Conservation (phyloP, 2,113 vertebrate species). For the Chaetura pelagica region DNA sequence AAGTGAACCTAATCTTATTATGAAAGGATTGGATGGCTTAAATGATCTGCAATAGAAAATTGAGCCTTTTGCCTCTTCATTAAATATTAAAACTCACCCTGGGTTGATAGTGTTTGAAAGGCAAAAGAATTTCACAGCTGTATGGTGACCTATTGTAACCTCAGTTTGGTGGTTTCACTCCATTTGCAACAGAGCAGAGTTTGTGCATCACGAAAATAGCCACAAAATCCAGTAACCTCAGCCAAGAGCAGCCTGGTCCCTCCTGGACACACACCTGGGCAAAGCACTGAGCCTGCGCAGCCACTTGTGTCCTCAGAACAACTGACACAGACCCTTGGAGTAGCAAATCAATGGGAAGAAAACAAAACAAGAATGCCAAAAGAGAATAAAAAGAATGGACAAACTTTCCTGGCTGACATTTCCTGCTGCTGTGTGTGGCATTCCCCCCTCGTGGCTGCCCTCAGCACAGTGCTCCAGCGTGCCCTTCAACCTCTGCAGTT, state of each 20-base stretch:
- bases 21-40: not conserved
- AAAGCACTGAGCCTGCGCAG: rapidly evolving
- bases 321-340: not conserved
- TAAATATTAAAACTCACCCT: not conserved
- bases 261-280: not conserved
- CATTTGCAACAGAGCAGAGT: not conserved
- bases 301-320: not conserved
- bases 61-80: not conserved
- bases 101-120: not conserved
- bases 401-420: not conserved
- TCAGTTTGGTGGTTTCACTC: not conserved
- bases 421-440: conserved; percentile 45
- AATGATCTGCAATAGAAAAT: not conserved
- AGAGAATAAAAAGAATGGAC: not conserved
- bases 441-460: not conserved
- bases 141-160: not conserved
- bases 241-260: not conserved
- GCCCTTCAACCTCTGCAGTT: conserved; percentile 65
- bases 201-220: not conserved
- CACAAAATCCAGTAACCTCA: not conserved
- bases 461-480: not conserved
- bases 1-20: not conserved
- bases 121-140: not conserved
- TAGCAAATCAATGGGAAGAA: not conserved
- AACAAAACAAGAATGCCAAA: not conserved